These are phyloP conservation scores for Helicoverpa zea DNA, from an alignment of 1,140 invertebrate species.

Conservation along the genomic window DNA sequence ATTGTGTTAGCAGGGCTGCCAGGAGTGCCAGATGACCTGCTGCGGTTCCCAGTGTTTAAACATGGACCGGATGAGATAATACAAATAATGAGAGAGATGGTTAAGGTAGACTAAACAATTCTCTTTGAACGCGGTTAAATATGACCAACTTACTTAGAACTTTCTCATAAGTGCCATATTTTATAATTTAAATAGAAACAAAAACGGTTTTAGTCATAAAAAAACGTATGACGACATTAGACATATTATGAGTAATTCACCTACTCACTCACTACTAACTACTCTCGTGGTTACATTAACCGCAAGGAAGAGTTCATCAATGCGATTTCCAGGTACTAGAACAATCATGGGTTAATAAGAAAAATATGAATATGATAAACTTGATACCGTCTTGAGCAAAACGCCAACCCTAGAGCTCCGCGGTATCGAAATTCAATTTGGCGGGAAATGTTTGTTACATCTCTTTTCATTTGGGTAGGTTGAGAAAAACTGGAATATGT, in stretches of 20 bases:
- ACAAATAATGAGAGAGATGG: slow-evolving; percentile 19
- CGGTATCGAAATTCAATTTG: slow-evolving; percentile 40
- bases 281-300: no score
- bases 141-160: background rate
- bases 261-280: no score
- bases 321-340: no score
- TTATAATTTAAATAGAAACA: no score
- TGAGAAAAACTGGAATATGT: slow-evolving; percentile 13
- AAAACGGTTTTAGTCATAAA: no score
- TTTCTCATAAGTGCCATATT: background rate
- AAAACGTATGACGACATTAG: no score
- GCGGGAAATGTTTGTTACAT: slow-evolving; percentile 34
- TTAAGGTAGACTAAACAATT: slow-evolving; percentile 3
- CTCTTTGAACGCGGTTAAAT: background rate
- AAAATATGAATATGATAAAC: no score
- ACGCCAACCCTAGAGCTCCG: background rate
- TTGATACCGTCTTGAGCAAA: background rate
- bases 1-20: slow-evolving; percentile 44
- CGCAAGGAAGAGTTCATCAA: no score
- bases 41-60: slow-evolving; percentile 32
- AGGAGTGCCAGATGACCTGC: slow-evolving; percentile 37
- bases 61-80: slow-evolving; percentile 29
- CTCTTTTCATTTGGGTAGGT: slow-evolving; percentile 18
- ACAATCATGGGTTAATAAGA: no score
- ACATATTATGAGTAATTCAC: no score